A percentile compares a stretch with the other conserved stretches of the same genome.
Evolutionary conservation across 2,888 invertebrate species (phyloP).

Genomic region (Drosophila demipolita): DNA sequence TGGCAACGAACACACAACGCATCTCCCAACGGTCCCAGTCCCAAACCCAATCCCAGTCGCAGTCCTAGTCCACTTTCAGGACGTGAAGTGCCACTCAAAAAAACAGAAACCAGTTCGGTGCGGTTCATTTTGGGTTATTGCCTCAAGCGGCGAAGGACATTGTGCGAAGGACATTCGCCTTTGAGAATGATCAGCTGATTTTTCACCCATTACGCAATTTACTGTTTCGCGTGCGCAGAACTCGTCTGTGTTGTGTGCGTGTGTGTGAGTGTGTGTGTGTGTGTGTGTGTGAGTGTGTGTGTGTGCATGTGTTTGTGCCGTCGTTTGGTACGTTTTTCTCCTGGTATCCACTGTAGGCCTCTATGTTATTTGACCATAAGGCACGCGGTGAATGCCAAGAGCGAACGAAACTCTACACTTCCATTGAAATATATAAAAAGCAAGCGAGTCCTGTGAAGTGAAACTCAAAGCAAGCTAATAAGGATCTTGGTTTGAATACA

Average conservation of each 20-base stretch:
- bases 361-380: constrained; percentile 96
- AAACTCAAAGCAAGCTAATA: neutral
- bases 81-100: neutral
- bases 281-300: constrained; percentile 5
- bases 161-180: constrained; percentile 31
- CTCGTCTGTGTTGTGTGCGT: neutral
- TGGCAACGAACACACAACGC: constrained; percentile 61
- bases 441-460: constrained; percentile 14
- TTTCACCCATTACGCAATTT: constrained; percentile 42
- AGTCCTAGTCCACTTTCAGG: neutral
- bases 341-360: constrained; percentile 98
- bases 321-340: constrained; percentile 87
- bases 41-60: neutral
- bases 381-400: constrained; percentile 99
- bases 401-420: constrained; percentile 89
- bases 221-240: constrained; percentile 25
- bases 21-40: constrained; percentile 1
- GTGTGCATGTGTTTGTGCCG: constrained; percentile 14
- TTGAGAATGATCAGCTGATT: constrained; percentile 50
- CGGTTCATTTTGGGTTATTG: constrained; percentile 45
- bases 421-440: constrained; percentile 8
- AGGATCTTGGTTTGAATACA: neutral
- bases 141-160: constrained; percentile 18
- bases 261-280: constrained; percentile 5
- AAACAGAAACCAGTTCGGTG: constrained; percentile 44